Conservation (phyloP, 2,888 invertebrate genomes). For the Cephonodes hylas region DNA sequence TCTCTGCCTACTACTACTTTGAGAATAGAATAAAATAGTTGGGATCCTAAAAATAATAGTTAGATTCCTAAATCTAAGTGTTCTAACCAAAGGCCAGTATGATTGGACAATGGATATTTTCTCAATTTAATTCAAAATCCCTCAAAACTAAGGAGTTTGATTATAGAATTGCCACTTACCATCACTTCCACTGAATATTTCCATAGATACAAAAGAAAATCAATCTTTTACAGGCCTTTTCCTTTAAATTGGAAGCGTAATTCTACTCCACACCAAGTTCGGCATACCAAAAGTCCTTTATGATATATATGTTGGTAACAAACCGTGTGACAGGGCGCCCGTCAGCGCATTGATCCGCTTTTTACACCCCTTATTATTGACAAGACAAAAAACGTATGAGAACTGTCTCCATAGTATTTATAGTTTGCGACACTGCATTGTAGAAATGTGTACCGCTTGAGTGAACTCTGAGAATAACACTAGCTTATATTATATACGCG, state of each 20-base stretch:
- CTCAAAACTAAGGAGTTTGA: no score
- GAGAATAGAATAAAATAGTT: no score
- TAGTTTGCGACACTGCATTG: slow-evolving; percentile 60
- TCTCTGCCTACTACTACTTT: no score
- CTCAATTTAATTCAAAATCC: no score
- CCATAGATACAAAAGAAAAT: no score
- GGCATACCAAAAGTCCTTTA: not conserved
- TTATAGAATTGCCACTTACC: no score
- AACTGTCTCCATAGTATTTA: slow-evolving; percentile 44
- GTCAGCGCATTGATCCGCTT: slow-evolving; percentile 43
- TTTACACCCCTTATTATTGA: slow-evolving; percentile 43
- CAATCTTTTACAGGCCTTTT: not conserved
- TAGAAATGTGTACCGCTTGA: slow-evolving; percentile 25
- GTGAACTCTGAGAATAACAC: slow-evolving; percentile 10
- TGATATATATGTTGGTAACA: slow-evolving; percentile 13
- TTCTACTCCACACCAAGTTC: not conserved
- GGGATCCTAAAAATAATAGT: no score
- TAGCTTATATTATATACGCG: no score
- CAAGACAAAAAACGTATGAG: slow-evolving; percentile 50
- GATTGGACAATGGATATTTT: no score
- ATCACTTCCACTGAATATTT: no score
- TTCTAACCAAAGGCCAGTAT: no score
- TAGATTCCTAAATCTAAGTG: no score
- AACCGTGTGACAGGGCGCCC: slow-evolving; percentile 38
- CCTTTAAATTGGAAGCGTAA: not conserved